Evolutionary conservation across 2,113 vertebrate genomes (phyloP), one percentile per base, ranked within the genome.

Genomic region (Paraplagusia blochii): DNA sequence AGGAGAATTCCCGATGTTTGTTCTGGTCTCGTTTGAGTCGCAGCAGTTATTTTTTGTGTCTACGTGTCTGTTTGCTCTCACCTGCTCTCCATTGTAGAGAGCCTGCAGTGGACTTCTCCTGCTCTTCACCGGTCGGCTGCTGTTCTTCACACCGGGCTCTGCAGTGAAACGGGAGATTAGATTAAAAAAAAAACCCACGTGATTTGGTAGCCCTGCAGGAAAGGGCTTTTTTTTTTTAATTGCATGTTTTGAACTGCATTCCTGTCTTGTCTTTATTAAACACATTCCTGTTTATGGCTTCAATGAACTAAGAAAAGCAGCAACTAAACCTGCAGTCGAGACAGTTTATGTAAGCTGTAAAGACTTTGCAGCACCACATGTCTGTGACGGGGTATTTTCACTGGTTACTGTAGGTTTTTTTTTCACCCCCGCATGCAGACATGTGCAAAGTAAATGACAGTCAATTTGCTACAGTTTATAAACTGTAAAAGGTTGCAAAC

Each of bases 61-160:
- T 39, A 39, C 11, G 9, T 38, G 36, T 38, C 36, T 38, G 36
- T 38, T 10, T 38, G 36, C 44, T 46, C 62, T 89, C 84, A 97
- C 95, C 94, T 94, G 92, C 62, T 95, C 90, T 66, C 88, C 90
- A 40, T 93, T 90, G 1, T 93, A 91, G 0, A 95, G 86, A 3
- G 83, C 77, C 82, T 96, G 93, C 47, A 96, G 83, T 0, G 94
- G 93, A 75, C 83, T 95, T 72, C 88, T 92, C 61, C 91, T 87
- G 0, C 84, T 87, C 44, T 92, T 93, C 8, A 83, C 69, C 12
- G 86, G 81, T 82, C 87, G 90, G 68, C 56, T 54, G 34, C 67
- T 77, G 16, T 65, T 76, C 82, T 89, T 67, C 39, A 66, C 54
- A 19, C 70, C 39, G 0, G 87, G 77, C 63, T 91, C 90, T 44